Conservation (phyloP, 2,888 invertebrate genomes). For the Celastrina argiolus region DNA sequence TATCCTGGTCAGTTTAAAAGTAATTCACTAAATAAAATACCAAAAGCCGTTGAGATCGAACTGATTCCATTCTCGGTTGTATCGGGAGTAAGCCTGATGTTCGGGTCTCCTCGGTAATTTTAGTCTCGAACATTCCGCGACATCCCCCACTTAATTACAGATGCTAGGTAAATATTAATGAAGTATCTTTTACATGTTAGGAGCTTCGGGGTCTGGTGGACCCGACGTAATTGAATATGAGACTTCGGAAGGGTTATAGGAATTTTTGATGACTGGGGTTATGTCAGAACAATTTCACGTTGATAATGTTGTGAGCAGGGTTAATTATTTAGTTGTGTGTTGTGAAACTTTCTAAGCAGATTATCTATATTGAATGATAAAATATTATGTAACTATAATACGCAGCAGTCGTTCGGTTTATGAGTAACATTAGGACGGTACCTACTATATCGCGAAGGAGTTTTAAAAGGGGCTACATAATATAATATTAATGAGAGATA, state of each 20-base stretch:
- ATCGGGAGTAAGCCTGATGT: neutral
- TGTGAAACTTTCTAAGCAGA: neutral
- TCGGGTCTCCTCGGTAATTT: conserved; percentile 17
- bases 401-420: no score
- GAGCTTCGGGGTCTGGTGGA: conserved; percentile 38
- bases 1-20: no score
- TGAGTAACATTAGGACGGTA: no score
- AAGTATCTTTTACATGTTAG: conserved; percentile 60
- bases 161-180: conserved; percentile 66
- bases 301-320: neutral
- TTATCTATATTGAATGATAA: neutral
- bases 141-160: conserved; percentile 52
- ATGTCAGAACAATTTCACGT: conserved; percentile 5
- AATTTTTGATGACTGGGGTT: conserved; percentile 28
- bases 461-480: no score
- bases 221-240: conserved; percentile 42
- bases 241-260: conserved; percentile 36
- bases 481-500: no score
- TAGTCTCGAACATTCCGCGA: neutral
- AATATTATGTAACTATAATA: neutral
- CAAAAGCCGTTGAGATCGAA: no score
- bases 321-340: conserved; percentile 1
- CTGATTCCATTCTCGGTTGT: no score
- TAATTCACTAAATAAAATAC: no score
- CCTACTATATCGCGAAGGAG: no score